These are phyloP conservation scores for Hylaeus volcanicus DNA, from an alignment of 1,140 invertebrate species.

Conservation along the genomic window DNA sequence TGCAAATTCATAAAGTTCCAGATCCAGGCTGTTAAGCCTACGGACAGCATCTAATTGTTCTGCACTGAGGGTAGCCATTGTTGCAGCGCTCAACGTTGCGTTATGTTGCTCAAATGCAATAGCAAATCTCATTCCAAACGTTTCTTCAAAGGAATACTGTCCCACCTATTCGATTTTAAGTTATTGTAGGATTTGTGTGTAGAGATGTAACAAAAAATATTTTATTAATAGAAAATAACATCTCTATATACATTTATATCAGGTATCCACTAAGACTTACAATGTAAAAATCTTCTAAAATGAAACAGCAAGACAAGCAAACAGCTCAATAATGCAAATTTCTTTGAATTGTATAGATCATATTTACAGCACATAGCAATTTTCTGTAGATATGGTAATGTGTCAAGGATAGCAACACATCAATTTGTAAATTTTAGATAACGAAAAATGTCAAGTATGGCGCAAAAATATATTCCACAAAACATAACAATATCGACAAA, in stretches of 20 bases:
- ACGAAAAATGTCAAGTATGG: conserved; percentile 1
- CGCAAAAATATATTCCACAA: background rate
- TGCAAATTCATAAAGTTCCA: conserved; percentile 97
- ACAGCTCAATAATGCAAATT: background rate
- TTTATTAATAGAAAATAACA: no score
- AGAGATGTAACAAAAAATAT: background rate
- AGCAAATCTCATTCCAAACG: conserved; percentile 95
- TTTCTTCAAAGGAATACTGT: conserved; percentile 98
- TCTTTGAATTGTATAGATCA: background rate
- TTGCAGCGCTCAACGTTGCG: conserved; percentile 90
- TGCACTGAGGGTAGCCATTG: conserved; percentile 86
- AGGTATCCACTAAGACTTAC: background rate
- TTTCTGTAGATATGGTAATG: background rate
- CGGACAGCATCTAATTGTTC: conserved; percentile 89
- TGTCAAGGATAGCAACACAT: background rate
- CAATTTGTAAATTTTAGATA: background rate
- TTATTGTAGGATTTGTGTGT: background rate
- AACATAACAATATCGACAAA: background rate
- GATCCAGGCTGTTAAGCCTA: conserved; percentile 92
- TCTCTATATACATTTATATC: background rate
- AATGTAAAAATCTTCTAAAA: background rate
- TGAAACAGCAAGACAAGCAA: background rate
- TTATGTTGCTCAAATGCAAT: conserved; percentile 95
- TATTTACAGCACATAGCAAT: background rate
- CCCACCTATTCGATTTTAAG: conserved; percentile 83